phyloP scores from a whole-genome alignment of 2,113 vertebrate species.

The Poecile atricapillus region DNA sequence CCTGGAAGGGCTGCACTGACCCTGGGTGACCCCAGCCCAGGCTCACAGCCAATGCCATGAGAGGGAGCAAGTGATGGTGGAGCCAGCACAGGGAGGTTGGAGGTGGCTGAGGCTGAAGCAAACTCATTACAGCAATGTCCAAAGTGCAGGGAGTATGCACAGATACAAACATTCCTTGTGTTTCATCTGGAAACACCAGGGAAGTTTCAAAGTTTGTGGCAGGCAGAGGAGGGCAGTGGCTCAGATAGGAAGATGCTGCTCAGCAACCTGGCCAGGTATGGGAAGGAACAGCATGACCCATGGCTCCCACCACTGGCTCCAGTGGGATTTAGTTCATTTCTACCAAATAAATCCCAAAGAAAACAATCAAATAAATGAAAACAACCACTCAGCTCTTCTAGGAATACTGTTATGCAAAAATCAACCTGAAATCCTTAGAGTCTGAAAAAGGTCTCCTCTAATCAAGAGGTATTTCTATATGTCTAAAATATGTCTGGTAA shows the following conservation, averaged over 20 bases:
- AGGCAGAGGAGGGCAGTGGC: neutral
- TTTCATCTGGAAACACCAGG: neutral
- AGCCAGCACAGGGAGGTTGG: neutral
- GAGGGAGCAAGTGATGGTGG: neutral
- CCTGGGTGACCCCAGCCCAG: neutral
- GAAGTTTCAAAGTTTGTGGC: neutral
- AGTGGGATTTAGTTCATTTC: neutral
- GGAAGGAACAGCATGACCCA: neutral
- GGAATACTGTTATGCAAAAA: neutral
- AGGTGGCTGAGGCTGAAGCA: neutral
- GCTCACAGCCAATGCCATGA: neutral
- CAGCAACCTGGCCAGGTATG: neutral
- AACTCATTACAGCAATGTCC: neutral
- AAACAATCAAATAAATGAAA: neutral
- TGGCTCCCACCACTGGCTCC: neutral
- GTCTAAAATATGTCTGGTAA: neutral
- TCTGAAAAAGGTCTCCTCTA: neutral
- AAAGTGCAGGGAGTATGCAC: fast-evolving
- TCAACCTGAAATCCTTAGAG: neutral
- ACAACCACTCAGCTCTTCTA: neutral
- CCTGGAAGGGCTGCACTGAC: neutral
- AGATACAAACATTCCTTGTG: too few species aligned
- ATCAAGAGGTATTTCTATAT: neutral
- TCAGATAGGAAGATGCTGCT: neutral
- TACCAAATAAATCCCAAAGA: neutral